Conservation (phyloP, 2,113 vertebrate genomes). For the Excalfactoria chinensis region DNA sequence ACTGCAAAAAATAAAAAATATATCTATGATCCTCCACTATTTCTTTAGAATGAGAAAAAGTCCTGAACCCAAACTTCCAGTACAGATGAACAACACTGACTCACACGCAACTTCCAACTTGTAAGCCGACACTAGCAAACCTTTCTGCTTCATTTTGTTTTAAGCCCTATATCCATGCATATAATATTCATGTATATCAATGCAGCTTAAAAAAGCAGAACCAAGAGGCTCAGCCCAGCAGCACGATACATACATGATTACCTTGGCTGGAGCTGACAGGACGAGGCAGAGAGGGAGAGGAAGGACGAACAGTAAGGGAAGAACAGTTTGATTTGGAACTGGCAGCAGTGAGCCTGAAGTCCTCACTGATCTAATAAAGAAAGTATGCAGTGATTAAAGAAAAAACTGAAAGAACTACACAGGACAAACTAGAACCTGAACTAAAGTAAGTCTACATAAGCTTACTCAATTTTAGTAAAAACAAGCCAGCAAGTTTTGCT, state of each 20-base stretch:
- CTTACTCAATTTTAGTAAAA: neutral
- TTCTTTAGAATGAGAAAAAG: neutral
- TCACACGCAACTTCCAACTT: neutral
- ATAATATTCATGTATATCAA: constrained; percentile 71
- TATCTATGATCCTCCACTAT: neutral
- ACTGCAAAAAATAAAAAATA: neutral
- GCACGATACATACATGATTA: constrained; percentile 91
- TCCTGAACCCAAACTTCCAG: neutral
- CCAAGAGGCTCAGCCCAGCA: constrained; percentile 75
- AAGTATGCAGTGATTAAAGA: constrained; percentile 68
- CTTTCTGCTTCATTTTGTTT: neutral
- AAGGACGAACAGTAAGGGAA: constrained; percentile 77
- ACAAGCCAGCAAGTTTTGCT: neutral
- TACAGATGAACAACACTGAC: neutral
- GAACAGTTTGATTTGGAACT: constrained; percentile 80
- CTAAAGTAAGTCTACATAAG: neutral
- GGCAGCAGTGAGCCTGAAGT: constrained; percentile 83
- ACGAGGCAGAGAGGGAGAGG: constrained; percentile 86
- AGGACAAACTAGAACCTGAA: constrained; percentile 8
- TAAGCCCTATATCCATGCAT: neutral
- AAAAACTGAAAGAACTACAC: neutral
- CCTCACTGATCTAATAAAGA: constrained; percentile 92
- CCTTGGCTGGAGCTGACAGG: constrained; percentile 95
- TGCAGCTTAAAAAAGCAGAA: constrained; percentile 74
- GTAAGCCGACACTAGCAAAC: neutral